Evolutionary conservation across 2,888 invertebrate genomes (phyloP).

Genomic region (Campaea margaritaria): DNA sequence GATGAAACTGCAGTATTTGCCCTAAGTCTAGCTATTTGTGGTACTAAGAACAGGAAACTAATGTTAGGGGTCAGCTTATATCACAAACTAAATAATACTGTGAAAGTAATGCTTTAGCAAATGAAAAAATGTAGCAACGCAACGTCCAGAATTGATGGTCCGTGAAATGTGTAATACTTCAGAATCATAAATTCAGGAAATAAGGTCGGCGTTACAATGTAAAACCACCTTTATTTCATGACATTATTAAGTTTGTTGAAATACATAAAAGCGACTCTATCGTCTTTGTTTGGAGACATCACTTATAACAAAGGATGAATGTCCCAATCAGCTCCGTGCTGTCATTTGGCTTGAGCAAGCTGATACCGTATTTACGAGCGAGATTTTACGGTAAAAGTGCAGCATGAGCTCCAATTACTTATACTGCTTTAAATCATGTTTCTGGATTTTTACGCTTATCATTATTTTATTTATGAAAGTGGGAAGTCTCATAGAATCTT

Average conservation of each 20-base stretch:
- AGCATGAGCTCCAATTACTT: constrained; percentile 2
- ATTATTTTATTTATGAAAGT: not conserved
- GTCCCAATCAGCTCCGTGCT: constrained; percentile 8
- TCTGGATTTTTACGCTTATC: not conserved
- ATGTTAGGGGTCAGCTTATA: too few relatives aligned
- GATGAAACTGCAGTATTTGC: too few relatives aligned
- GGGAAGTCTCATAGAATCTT: too few relatives aligned
- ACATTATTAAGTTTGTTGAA: not conserved
- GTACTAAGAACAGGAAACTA: too few relatives aligned
- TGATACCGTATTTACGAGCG: constrained; percentile 20
- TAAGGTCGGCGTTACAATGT: too few relatives aligned
- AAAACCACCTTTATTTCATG: not conserved
- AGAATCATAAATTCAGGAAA: too few relatives aligned
- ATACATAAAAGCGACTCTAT: not conserved
- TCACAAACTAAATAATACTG: too few relatives aligned
- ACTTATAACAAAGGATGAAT: constrained; percentile 5
- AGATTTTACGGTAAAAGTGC: constrained; percentile 15
- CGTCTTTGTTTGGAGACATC: not conserved
- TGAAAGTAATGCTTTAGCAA: too few relatives aligned
- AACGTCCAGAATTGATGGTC: too few relatives aligned
- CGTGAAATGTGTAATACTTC: too few relatives aligned
- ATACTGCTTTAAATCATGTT: constrained; percentile 2
- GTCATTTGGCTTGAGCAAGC: constrained; percentile 10
- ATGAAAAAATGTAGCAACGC: too few relatives aligned
- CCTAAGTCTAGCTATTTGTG: too few relatives aligned